These are phyloP conservation scores for Oncopodura yosiiana DNA, from an alignment of 1,140 invertebrate genomes.

Conservation along the genomic window DNA sequence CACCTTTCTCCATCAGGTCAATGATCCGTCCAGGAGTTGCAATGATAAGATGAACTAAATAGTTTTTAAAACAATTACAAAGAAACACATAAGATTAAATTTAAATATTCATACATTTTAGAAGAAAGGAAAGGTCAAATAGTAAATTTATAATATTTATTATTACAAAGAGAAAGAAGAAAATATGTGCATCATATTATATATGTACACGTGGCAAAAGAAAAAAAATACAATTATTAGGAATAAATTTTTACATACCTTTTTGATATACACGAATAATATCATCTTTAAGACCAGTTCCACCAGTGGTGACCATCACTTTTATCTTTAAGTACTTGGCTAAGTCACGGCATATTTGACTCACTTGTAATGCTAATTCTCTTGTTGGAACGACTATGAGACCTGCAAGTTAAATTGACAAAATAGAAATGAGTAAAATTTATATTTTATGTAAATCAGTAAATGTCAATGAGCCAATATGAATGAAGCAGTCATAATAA, in stretches of 20 bases:
- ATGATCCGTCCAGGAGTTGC: constrained; percentile 98
- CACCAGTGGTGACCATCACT: constrained; percentile 98
- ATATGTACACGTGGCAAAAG: too few relatives aligned
- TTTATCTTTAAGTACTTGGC: constrained; percentile 90
- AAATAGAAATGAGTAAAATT: too few relatives aligned
- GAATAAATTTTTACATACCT: constrained; percentile 45
- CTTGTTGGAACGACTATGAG: constrained; percentile 96
- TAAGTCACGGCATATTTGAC: constrained; percentile 98
- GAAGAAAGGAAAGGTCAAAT: not conserved
- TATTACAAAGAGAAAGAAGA: not conserved
- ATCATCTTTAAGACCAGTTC: constrained; percentile 96
- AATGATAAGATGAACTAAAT: constrained; percentile 91
- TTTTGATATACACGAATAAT: constrained; percentile 99
- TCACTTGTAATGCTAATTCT: constrained; percentile 97
- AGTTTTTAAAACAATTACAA: too few relatives aligned
- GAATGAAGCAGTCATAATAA: too few relatives aligned
- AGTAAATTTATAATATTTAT: too few relatives aligned
- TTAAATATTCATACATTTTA: too few relatives aligned
- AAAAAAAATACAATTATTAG: not conserved
- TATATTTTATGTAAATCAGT: too few relatives aligned
- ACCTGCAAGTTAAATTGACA: constrained; percentile 48
- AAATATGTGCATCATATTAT: not conserved
- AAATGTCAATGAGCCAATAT: too few relatives aligned
- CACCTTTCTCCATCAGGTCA: constrained; percentile 98
- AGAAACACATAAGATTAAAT: not conserved